These are phyloP conservation scores for Menura novaehollandiae DNA, from an alignment of 2,113 vertebrate genomes.

Conservation along the genomic window DNA sequence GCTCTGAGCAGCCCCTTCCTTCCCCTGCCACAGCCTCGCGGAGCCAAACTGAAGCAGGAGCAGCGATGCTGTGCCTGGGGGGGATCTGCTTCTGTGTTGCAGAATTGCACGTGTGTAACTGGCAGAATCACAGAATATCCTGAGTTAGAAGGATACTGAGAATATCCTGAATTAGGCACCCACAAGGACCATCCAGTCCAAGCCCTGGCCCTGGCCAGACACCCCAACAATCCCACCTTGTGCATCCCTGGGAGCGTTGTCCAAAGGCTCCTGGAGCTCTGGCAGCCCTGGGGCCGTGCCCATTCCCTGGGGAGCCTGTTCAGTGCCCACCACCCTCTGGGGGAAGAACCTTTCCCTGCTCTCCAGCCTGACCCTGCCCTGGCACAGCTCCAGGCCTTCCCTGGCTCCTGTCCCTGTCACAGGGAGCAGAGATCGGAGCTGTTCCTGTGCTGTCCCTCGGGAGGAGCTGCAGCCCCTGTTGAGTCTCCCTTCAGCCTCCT, in stretches of 20 bases:
- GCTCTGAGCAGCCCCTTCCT: neutral
- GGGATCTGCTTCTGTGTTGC: no score
- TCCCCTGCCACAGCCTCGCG: neutral
- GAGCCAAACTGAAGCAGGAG: neutral
- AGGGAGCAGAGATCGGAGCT: neutral
- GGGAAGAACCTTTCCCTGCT: neutral
- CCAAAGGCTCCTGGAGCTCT: neutral
- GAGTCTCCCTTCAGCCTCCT: neutral
- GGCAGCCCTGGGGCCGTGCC: neutral
- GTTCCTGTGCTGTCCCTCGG: neutral
- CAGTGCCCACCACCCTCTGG: neutral
- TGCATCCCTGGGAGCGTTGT: neutral
- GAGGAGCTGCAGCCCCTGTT: neutral
- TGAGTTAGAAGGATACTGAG: neutral
- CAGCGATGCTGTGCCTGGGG: fast-evolving
- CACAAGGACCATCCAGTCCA: fast-evolving
- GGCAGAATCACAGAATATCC: no score
- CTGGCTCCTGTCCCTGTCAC: neutral
- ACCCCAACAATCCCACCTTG: fast-evolving
- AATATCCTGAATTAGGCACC: neutral
- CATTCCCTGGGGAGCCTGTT: neutral
- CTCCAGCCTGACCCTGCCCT: neutral
- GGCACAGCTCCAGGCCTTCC: fast-evolving
- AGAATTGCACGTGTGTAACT: fast-evolving
- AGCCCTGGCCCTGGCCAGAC: neutral